Evolutionary conservation across 2,797 vertebrate species (phyloP), one percentile per base, ranked within the genome.

Genomic region (Macroramphosus scolopax): DNA sequence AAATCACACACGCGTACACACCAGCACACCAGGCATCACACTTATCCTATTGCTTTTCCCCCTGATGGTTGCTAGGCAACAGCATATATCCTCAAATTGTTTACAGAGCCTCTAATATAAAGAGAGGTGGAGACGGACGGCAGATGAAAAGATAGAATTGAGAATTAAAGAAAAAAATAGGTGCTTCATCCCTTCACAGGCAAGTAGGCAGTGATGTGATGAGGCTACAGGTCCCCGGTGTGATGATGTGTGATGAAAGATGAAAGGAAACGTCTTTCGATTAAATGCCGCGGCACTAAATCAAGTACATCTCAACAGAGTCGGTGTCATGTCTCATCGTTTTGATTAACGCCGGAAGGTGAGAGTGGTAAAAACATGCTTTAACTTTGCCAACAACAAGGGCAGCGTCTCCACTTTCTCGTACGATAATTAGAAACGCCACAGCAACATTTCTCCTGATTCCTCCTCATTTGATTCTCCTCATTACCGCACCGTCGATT

Each of bases 51-150:
- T 50, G 56, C 77, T 72, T 65, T 72, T n/a, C n/a, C 64, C 51
- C 60, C 49, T 6, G 9, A 8, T 1, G 49, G 88, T 90, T 87
- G 87, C 89, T 64, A 81, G 61, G 89, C 82, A 89, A 91, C 89
- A 86, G 81, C 84, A 88, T 81, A 82, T 30, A 77, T 68, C 74
- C 68, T 39, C 64, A 72, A 80, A 86, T 82, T 90, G 87, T 89
- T 89, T 89, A 89, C 73, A 72, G 60, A 81, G 78, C 61, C 54
- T 41, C 54, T 68, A 63, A 80, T 82, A 71, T 68, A 32, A 51
- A 73, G 71, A 63, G 63, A 64, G 57, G 36, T 57, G 9, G 51
- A 71, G 66, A 63, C 43, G 15, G 47, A 78, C 63, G 75, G 74
- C 58, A 5, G 72, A 80, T 65, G 55, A 56, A 50, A 8, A 50